Base-by-base conservation (phyloP, 2,797 vertebrate species). In the Menidia menidia region DNA sequence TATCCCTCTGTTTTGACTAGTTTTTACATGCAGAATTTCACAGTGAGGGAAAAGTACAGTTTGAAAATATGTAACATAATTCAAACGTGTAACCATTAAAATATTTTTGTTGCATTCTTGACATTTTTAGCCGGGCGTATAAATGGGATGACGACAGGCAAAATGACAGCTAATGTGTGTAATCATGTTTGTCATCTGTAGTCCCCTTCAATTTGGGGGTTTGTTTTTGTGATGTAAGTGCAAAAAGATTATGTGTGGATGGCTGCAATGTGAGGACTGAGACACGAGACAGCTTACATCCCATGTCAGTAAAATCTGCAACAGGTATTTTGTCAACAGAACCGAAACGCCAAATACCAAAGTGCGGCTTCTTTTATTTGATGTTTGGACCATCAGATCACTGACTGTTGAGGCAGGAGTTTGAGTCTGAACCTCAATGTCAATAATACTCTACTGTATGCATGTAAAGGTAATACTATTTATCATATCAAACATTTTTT, bases 81-180 rank as follows among this genome's bases (percentile, higher is more conserved):
- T 59, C 69, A 77, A 79, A 84, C 79, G 79, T 19, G 58, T 60
- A 70, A 14, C 58, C 44, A 68, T 87, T 58, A 81, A 86, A 68
- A 69, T 63, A 68, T 67, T 77, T 86, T 66, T 68, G 59, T 25
- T 47, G 64, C 86, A 91, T 93, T 90, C 89, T 71, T 82, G n/a
- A 19, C 77, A 87, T 93, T 86, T 78, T 71, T 44, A 25, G 70
- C 19, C 67, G 13, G 42, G 10, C 54, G 66, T 67, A 42, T 66
- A 63, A 81, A 77, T 35, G 16, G 48, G 54, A 83, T 73, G 68
- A 85, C 11, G 71, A 82, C 72, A 61, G 68, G 43, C 44, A 62
- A 77, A 86, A 71, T 70, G 68, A 57, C 71, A 62, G 30, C 63
- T 78, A 65, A 74, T 79, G 64, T 80, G 52, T 90, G 56, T 87